Conservation (phyloP, 2,888 invertebrate species). For the Diaperis boleti region DNA sequence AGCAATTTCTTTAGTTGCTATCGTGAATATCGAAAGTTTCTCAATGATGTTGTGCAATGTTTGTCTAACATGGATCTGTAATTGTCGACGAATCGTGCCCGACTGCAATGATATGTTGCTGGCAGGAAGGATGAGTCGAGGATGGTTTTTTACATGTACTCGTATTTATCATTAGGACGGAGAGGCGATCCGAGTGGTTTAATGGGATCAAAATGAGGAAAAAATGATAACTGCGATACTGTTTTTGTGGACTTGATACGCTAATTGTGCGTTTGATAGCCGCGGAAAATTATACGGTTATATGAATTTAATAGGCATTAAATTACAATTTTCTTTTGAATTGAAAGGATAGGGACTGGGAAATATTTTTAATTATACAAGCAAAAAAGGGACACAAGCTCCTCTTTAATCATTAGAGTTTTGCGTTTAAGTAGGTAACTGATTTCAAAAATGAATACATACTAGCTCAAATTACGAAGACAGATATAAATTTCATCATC, state of each 20-base stretch:
- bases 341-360: too few relatives aligned
- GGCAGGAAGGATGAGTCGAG: slow-evolving; percentile 27
- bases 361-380: too few relatives aligned
- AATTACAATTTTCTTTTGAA: slow-evolving; percentile 50
- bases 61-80: slow-evolving; percentile 47
- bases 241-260: slow-evolving; percentile 46
- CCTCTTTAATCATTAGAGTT: too few relatives aligned
- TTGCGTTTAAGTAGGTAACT: too few relatives aligned
- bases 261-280: slow-evolving; percentile 46
- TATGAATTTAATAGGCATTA: slow-evolving; percentile 50
- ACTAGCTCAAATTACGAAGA: too few relatives aligned
- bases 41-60: slow-evolving; percentile 48
- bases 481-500: too few relatives aligned
- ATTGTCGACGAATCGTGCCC: slow-evolving; percentile 46
- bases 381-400: too few relatives aligned
- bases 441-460: too few relatives aligned
- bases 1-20: slow-evolving; percentile 43
- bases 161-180: slow-evolving; percentile 21
- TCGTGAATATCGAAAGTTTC: slow-evolving; percentile 53
- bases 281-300: slow-evolving; percentile 50
- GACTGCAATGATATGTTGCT: slow-evolving; percentile 43
- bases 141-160: slow-evolving; percentile 1
- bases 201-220: slow-evolving; percentile 31
- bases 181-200: slow-evolving; percentile 13
- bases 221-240: slow-evolving; percentile 37